A percentile compares a stretch with the other conserved stretches of the same genome.
phyloP scores from a whole-genome alignment of 2,888 invertebrate species.

The Tenodera sinensis region DNA sequence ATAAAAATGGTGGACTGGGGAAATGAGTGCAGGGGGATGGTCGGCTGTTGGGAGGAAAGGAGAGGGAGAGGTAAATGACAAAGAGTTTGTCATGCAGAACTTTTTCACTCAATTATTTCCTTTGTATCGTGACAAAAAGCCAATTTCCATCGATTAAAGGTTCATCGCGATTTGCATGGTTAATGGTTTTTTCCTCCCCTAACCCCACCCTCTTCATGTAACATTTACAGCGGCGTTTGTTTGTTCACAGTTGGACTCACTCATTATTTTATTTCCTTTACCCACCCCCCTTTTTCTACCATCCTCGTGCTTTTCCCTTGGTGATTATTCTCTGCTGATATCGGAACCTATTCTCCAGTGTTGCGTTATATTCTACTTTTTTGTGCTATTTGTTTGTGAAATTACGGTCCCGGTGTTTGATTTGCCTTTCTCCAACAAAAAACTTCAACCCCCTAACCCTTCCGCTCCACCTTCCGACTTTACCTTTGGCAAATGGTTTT shows the following conservation, averaged over 20 bases:
- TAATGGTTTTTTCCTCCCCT: conserved; percentile 28
- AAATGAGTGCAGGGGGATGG: conserved; percentile 10
- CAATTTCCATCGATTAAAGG: conserved; percentile 32
- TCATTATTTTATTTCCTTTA: conserved; percentile 19
- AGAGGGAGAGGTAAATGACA: conserved; percentile 18
- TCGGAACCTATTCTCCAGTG: not conserved
- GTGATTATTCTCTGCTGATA: not conserved
- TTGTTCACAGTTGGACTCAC: conserved; percentile 24
- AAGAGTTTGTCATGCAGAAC: conserved; percentile 29
- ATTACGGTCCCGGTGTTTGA: not conserved
- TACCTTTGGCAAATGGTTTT: not conserved
- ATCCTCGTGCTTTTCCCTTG: not conserved
- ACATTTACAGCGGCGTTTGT: conserved; percentile 17
- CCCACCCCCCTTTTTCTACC: not conserved
- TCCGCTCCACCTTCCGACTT: not conserved
- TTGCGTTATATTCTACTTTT: not conserved
- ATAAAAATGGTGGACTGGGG: conserved; percentile 13
- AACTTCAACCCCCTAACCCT: not conserved
- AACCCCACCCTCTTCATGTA: not conserved
- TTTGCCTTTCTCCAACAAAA: not conserved
- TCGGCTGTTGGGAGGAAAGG: not conserved
- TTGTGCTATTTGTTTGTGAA: not conserved
- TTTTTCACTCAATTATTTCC: conserved; percentile 32
- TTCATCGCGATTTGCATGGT: conserved; percentile 31
- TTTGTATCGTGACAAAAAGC: conserved; percentile 29